Base-by-base conservation (phyloP, 1,140 invertebrate species). In the Scaptomyza montana region DNA sequence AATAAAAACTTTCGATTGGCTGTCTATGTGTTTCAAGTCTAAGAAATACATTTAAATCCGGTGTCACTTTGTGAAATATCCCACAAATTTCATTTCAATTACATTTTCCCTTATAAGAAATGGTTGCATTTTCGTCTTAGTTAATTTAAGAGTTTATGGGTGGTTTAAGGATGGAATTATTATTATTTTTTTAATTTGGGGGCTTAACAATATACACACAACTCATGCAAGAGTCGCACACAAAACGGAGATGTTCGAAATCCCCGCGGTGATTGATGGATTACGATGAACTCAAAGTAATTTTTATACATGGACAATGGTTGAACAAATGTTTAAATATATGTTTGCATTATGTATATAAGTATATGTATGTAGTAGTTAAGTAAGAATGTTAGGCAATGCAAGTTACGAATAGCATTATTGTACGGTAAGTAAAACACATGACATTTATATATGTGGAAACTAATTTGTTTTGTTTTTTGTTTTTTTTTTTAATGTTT, bases 381-480 rank as follows among this genome's bases (percentile, higher is more conserved):
- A 55, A 53, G 55, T 59, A 62, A 75, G 49, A 81, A 75, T 59
- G 50, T 65, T 61, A 84, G 76, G 80, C 74, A 73, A 82, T 86
- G 82, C 64, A 54, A 62, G 70, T 56, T 63, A 73, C 70, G 63
- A 61, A 41, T 66, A 82, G 75, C 55, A 30, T 12, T 56, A 56
- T 60, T 56, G 80, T 87, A 86, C 78, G 78, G 73, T 84, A 82
- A 82, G 60, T 82, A 79, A 78, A 82, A 82, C 80, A 76, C 68
- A 74, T 79, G 79, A 82, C 75, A 82, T 33, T 16, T 45, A 61
- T 36, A 7, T 46, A 30, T 51, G 66, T 75, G 61, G 55, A 64
- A 80, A 64, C 66, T 86, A 86, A 43, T 57, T 56, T 10, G 8
- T 50, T 49, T 41, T 10, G n/a, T 43, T 69, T 67, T 43, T 33